These are phyloP conservation scores for Eilema depressum DNA, from an alignment of 2,888 invertebrate genomes.

Conservation along the genomic window DNA sequence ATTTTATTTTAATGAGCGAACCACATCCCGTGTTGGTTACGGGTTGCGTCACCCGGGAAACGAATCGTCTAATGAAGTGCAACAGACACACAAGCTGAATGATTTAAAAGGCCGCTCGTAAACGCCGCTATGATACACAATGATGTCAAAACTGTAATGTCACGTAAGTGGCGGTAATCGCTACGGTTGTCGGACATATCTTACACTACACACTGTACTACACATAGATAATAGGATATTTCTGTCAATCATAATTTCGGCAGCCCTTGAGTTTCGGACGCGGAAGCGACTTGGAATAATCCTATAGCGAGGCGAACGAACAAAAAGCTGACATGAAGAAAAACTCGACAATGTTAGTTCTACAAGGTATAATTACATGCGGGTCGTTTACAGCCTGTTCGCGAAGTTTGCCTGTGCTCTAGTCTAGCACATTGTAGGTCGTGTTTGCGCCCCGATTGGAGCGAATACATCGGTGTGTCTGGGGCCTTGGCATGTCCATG, in stretches of 20 bases:
- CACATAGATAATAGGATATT: slow-evolving; percentile 20
- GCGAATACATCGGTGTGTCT: background rate
- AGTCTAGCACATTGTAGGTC: slow-evolving; percentile 8
- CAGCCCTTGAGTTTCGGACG: slow-evolving; percentile 48
- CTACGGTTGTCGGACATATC: slow-evolving; percentile 2
- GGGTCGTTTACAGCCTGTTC: slow-evolving; percentile 10
- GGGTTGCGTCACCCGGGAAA: slow-evolving; percentile 30
- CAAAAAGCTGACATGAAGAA: slow-evolving; percentile 40
- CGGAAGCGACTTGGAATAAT: slow-evolving; percentile 49
- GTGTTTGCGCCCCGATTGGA: slow-evolving; percentile 19
- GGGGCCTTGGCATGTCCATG: slow-evolving; percentile 6
- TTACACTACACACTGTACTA: background rate
- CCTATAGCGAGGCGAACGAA: slow-evolving; percentile 38
- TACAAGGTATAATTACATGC: slow-evolving; percentile 17
- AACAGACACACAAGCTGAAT: slow-evolving; percentile 15
- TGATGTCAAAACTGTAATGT: slow-evolving; percentile 13
- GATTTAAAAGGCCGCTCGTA: slow-evolving; percentile 28
- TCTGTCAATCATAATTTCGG: slow-evolving; percentile 40
- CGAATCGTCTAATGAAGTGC: slow-evolving; percentile 26
- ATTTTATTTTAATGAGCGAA: slow-evolving; percentile 34
- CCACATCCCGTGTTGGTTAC: slow-evolving; percentile 34
- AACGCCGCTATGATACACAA: slow-evolving; percentile 1
- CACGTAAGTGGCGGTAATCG: slow-evolving; percentile 16
- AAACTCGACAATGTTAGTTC: slow-evolving; percentile 25
- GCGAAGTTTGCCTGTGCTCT: slow-evolving; percentile 11